Evolutionary conservation across 1,140 invertebrate genomes (phyloP).

Genomic region (Drosophila ogumai): DNA sequence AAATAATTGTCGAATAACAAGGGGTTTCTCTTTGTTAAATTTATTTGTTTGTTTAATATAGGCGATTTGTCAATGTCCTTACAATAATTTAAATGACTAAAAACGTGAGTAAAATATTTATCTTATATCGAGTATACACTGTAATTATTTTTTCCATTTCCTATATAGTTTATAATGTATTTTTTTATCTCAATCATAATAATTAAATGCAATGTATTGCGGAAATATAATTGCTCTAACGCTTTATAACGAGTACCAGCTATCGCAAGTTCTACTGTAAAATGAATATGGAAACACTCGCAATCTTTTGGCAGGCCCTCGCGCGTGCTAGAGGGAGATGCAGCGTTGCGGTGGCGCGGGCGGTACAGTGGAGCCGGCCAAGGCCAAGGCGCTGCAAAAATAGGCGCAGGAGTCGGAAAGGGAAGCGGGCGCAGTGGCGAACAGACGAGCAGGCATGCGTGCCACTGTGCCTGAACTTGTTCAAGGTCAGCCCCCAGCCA

Average conservation of each 20-base stretch:
- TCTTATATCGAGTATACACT: neutral
- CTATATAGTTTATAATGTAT: neutral
- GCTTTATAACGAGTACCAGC: neutral
- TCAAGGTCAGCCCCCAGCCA: constrained; percentile 60
- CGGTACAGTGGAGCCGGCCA: constrained; percentile 33
- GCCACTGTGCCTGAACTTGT: constrained; percentile 71
- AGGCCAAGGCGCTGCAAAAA: constrained; percentile 34
- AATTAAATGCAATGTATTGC: neutral
- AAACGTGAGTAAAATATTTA: neutral
- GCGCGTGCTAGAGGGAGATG: neutral
- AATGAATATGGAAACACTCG: constrained; percentile 12
- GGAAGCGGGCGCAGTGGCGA: constrained; percentile 8
- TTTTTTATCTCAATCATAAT: neutral
- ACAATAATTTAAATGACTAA: neutral
- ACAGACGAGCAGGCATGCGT: constrained; percentile 30
- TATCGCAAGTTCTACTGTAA: constrained; percentile 2
- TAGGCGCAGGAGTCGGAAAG: constrained; percentile 2
- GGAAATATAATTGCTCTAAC: neutral
- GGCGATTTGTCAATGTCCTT: neutral
- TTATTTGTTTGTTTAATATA: neutral
- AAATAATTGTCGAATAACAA: too few species aligned
- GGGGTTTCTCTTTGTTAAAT: neutral
- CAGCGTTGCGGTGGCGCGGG: neutral
- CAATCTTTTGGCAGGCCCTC: constrained; percentile 8
- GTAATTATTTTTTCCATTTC: neutral